These are phyloP conservation scores for Gracilinanus agilis DNA, from an alignment of 2,113 vertebrate genomes.

Conservation along the genomic window DNA sequence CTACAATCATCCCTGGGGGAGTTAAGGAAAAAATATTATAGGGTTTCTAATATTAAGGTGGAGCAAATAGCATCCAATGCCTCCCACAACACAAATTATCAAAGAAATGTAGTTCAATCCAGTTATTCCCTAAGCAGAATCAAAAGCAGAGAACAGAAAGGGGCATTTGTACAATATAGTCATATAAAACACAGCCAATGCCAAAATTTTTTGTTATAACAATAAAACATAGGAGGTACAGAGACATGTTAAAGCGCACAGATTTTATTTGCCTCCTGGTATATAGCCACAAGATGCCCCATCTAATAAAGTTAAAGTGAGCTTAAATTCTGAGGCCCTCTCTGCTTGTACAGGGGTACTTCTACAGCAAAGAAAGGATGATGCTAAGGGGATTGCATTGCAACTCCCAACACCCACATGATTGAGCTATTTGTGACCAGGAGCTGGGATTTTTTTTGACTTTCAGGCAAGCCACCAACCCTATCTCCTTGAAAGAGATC, in stretches of 20 bases:
- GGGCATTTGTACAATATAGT: neutral
- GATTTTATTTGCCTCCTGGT: neutral
- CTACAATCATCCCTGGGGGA: neutral
- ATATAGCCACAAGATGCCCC: neutral
- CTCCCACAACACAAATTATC: neutral
- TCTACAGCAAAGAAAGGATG: neutral
- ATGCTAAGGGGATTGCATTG: neutral
- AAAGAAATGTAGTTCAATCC: neutral
- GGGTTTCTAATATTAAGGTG: neutral
- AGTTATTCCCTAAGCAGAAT: neutral
- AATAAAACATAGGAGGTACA: neutral
- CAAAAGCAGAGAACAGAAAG: neutral
- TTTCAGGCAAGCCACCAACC: neutral
- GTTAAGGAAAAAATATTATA: neutral
- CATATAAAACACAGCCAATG: neutral
- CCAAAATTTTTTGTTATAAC: neutral
- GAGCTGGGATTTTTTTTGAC: neutral
- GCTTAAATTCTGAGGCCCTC: neutral
- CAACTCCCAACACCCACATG: neutral
- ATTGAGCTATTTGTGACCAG: neutral
- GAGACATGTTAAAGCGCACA: neutral
- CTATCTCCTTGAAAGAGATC: neutral
- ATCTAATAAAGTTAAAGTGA: neutral
- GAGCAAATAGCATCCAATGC: neutral
- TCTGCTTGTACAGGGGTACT: neutral